A percentile compares a stretch with the other conserved stretches of the same genome.
These are phyloP conservation scores for Zaprionus bogoriensis DNA, from an alignment of 2,888 invertebrate species.

Conservation along the genomic window DNA sequence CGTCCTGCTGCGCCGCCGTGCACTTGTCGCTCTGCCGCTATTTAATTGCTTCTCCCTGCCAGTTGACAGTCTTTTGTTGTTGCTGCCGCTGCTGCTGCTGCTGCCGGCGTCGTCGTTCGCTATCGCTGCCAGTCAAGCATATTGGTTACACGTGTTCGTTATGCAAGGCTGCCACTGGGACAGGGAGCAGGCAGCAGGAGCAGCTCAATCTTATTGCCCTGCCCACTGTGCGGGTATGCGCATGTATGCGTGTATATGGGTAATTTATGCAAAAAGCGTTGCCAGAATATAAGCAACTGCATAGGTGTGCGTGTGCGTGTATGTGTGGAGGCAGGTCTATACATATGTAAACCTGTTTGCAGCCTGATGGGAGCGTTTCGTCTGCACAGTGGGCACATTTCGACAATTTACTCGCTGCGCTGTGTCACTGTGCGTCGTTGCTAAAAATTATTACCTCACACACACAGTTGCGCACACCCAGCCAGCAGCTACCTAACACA, in stretches of 20 bases:
- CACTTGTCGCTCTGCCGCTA: slow-evolving; percentile 54
- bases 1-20: slow-evolving; percentile 51
- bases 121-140: slow-evolving; percentile 58
- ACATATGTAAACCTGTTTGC: slow-evolving; percentile 50
- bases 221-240: slow-evolving; percentile 19
- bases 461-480: slow-evolving; percentile 2
- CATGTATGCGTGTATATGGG: slow-evolving; percentile 12
- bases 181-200: slow-evolving; percentile 32
- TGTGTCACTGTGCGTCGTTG: slow-evolving; percentile 60
- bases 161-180: slow-evolving; percentile 70
- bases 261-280: slow-evolving; percentile 77
- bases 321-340: background rate
- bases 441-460: slow-evolving; percentile 63
- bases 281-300: slow-evolving; percentile 66
- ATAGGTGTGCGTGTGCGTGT: slow-evolving; percentile 3
- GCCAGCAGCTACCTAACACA: background rate
- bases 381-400: slow-evolving; percentile 40
- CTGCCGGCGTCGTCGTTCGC: slow-evolving; percentile 14
- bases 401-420: slow-evolving; percentile 15
- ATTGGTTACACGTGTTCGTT: slow-evolving; percentile 78
- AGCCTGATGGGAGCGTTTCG: slow-evolving; percentile 47
- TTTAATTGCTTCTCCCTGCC: slow-evolving; percentile 47
- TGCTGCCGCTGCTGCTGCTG: slow-evolving; percentile 11
- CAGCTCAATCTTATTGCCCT: slow-evolving; percentile 62
- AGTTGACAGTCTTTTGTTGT: slow-evolving; percentile 60